Base-by-base conservation (phyloP, 2,888 invertebrate genomes). In the Lasioglossum figueresi region DNA sequence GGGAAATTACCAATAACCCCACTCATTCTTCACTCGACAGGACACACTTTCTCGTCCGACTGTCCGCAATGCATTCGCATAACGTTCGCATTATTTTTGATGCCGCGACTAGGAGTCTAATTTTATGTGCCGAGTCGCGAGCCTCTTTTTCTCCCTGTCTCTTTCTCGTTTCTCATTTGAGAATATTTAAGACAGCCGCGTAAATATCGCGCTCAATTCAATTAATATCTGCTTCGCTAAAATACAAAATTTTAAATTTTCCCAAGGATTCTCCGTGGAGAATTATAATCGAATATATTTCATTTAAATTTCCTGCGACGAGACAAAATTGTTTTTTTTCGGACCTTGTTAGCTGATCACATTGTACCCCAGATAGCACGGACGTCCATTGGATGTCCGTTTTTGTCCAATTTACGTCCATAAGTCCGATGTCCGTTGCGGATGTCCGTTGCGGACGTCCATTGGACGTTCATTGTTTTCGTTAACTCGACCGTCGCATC, bases 41-140 rank as follows among this genome's bases (percentile, higher is more conserved):
- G 10, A 34, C 23, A 27, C 48, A 34, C 59, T 82, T 74, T 74
- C 27, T 63, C 37, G 23, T n/a, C 34, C 59, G 23, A 31, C 75
- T 71, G 40, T 63, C 70, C n/a, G 40, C 83, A 37, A 16, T 66
- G 34, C 63, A 52, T 66, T 72, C 73, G 74, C 45, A n/a, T 34
- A 48, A 43, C 56, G 82, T 40, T 59, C 34, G 48, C 75, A 83
- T 82, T 82, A 83, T 76, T 82, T 82, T 76, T 83, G 63, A 82
- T 83, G 76, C 40, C 56, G 16, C 82, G 72, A 66, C 76, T 76
- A 83, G 56, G 43, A 34, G 83, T 76, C 83, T 83, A 83, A 83
- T 83, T 83, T 83, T 83, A 82, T 82, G 83, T 76, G 4, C 56
- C 40, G 14, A 34, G 6, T 2, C 10, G 45, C 23, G 31, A 16